A percentile compares a stretch with the other conserved stretches of the same genome.
Conservation (phyloP, 1,140 invertebrate species). For the Drosophila ambigua region DNA sequence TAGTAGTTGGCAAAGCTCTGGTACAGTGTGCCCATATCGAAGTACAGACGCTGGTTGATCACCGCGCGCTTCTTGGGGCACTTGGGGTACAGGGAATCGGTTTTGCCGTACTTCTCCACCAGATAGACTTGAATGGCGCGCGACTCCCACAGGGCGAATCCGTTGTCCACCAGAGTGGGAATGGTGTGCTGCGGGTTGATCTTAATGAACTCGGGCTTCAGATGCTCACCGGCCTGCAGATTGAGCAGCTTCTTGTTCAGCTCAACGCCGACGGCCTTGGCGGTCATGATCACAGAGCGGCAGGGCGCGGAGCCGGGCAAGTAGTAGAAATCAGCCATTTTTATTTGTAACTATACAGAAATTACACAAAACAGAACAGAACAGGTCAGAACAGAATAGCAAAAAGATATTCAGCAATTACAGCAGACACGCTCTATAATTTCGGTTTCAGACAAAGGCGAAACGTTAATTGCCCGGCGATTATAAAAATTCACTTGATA, state of each 20-base stretch:
- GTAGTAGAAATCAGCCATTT: constrained; percentile 86
- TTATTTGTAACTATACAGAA: neutral
- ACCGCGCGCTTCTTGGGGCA: constrained; percentile 88
- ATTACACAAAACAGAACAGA: constrained; percentile 20
- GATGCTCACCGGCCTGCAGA: constrained; percentile 87
- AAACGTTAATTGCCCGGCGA: constrained; percentile 35
- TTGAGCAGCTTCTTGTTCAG: constrained; percentile 89
- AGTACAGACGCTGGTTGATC: constrained; percentile 90
- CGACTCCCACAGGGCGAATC: constrained; percentile 88
- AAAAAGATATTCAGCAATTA: constrained; percentile 34
- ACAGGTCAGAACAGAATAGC: neutral
- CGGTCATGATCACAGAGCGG: constrained; percentile 88
- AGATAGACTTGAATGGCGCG: constrained; percentile 90
- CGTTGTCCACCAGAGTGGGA: constrained; percentile 88
- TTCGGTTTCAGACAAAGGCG: constrained; percentile 25
- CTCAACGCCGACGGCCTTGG: constrained; percentile 88
- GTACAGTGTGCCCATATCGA: constrained; percentile 89
- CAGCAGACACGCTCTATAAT: constrained; percentile 47
- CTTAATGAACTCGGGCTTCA: constrained; percentile 90
- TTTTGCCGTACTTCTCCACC: constrained; percentile 88
- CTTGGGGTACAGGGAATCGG: constrained; percentile 88
- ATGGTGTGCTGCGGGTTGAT: constrained; percentile 86
- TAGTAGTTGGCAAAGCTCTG: constrained; percentile 86
- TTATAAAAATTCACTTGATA: constrained; percentile 39
- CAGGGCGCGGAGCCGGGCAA: constrained; percentile 89